Percentiles rank a stretch among this genome's conserved stretches.
phyloP scores from a whole-genome alignment of 2,113 vertebrate genomes.

The Chloropsis cyanopogon region DNA sequence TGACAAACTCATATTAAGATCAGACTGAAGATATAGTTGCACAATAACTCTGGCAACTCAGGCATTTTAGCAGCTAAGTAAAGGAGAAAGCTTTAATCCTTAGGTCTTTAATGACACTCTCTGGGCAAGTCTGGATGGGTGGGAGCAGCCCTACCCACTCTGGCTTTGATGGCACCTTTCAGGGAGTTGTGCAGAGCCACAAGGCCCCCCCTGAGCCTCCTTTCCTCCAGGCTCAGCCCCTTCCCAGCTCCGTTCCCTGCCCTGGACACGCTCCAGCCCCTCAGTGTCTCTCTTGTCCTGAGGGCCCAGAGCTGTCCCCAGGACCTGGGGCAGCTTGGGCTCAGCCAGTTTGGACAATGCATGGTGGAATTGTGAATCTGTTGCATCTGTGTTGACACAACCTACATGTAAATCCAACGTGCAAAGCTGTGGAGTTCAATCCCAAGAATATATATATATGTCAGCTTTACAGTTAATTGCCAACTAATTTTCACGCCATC shows the following conservation, averaged over 20 bases:
- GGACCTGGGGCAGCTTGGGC: background rate
- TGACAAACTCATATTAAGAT: background rate
- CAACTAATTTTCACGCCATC: background rate
- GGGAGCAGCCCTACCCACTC: background rate
- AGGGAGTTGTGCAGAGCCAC: background rate
- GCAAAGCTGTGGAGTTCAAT: background rate
- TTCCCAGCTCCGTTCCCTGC: background rate
- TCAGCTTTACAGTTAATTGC: background rate
- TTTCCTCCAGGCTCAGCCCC: background rate
- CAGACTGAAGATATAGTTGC: background rate
- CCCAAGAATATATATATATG: background rate
- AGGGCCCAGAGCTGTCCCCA: background rate
- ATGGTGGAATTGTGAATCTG: background rate
- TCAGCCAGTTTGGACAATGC: background rate
- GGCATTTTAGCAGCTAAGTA: constrained; percentile 1
- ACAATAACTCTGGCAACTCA: constrained; percentile 8
- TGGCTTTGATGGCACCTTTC: background rate
- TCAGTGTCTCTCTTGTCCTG: rapidly evolving
- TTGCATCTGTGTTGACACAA: background rate
- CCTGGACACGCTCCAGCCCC: background rate
- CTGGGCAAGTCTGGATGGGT: constrained; percentile 14
- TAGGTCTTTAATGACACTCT: constrained; percentile 2
- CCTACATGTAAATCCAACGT: rapidly evolving
- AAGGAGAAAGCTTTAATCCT: constrained; percentile 39
- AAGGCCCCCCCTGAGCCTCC: background rate